Evolutionary conservation across 2,888 invertebrate species (phyloP), one percentile per base, ranked within the genome.

Genomic region (Cepaea hortensis): DNA sequence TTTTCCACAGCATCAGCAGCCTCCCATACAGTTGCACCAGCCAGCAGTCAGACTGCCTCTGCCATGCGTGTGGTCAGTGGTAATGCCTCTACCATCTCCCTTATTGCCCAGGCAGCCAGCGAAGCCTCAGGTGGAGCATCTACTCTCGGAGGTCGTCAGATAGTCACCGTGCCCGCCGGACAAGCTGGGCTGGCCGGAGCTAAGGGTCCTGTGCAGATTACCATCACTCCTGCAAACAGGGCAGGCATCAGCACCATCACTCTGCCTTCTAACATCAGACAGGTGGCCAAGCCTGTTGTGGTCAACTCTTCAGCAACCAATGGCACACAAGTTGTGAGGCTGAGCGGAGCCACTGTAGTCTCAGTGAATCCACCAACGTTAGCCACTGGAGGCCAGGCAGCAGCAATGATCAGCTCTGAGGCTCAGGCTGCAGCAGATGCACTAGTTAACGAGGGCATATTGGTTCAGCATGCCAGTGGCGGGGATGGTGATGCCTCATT

Each of bases 191-290:
- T 85, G 23, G 50, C 83, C 9, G 89, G 89, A n/a, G 81, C 89
- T 89, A 75, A 91, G 75, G 85, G 91, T 84, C 92, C 92, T 70
- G 91, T 92, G 50, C 91, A 92, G 89, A 92, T 92, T 81, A 92
- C 92, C 73, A 92, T 92, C 82, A 91, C 91, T 13, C 91, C 93
- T 82, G 90, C 85, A 65, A 88, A 89, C 84, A 72, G 86, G 75
- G 76, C 80, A 18, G 86, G 86, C 73, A 87, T 88, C 72, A 84
- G 96, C 13, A 96, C 96, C 0, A 89, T 90, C 81, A 88, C 92
- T 46, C 96, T 96, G 91, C 96, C 96, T 0, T 96, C 97, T 87
- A 96, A 96, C 2, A 96, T 96, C 88, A 35, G 87, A 48, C 87
- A 87, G 35, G 96, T 96, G 0, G 89, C 91, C 18, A 85, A 90